A percentile compares a stretch with the other conserved stretches of the same genome.
These are phyloP conservation scores for Anabacerthia variegaticeps DNA, from an alignment of 2,797 vertebrate species.

Conservation along the genomic window DNA sequence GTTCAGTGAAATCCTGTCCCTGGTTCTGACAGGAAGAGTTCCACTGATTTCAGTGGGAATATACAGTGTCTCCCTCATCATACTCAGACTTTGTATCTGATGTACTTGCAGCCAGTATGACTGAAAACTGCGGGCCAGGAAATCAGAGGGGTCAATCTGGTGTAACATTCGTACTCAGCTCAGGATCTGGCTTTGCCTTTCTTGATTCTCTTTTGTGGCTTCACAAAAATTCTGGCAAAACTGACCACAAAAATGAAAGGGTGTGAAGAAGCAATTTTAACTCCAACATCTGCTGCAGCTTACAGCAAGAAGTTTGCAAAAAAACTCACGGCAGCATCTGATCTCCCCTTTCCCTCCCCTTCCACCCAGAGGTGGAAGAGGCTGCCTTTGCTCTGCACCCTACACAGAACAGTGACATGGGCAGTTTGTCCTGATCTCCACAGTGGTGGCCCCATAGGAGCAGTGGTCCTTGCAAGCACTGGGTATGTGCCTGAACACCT, in stretches of 20 bases:
- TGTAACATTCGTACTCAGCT: not conserved
- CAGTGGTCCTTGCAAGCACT: not conserved
- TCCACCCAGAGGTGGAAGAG: not conserved
- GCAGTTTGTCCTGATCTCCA: not conserved
- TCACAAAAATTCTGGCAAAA: not conserved
- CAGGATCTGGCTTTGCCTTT: not conserved
- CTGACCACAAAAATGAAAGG: not conserved
- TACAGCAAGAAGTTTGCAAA: not conserved
- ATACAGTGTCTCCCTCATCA: not conserved
- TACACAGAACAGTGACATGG: rapidly evolving
- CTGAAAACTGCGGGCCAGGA: not conserved
- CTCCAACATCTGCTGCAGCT: not conserved
- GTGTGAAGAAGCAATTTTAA: not conserved
- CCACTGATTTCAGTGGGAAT: not conserved
- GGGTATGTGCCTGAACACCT: rapidly evolving
- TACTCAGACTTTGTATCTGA: not conserved
- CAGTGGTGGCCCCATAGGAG: not conserved
- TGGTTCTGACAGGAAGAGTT: not conserved
- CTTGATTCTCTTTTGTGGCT: not conserved
- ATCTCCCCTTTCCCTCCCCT: not conserved
- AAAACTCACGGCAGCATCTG: not conserved
- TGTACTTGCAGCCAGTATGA: not conserved
- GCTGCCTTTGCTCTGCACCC: not conserved
- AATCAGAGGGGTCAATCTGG: not conserved
- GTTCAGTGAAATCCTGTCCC: not conserved